Base-by-base conservation (phyloP, 1,140 invertebrate species). In the Panagrolaimus sp. region DNA sequence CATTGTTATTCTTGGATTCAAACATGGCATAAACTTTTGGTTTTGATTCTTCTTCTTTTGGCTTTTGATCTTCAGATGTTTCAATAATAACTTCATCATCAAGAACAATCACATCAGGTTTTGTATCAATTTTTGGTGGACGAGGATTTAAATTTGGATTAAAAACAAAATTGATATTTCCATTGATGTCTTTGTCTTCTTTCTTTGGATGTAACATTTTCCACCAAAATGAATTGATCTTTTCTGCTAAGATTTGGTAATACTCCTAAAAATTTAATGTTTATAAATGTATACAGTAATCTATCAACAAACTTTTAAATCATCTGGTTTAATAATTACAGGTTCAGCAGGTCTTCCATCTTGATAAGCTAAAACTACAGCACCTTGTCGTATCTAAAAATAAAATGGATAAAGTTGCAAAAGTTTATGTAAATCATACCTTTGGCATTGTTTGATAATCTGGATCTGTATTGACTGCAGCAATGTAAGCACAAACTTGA, bases 221-320 rank as follows among this genome's bases (percentile, higher is more conserved):
- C 46, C 69, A 71, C 70, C 70, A 71, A 28, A 71, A 71, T 32
- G 65, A 24, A 68, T 71, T 71, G 3, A 71, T 4, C 4, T 68
- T 71, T n/a, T 48, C 28, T 17, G 26, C 24, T 15, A 71, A 71
- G n/a, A 65, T n/a, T 43, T 64, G 44, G 15, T 65, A 63, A 38
- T 73, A 63, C 8, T 69, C 6, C 68, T 69, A 24, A 69, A 69
- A 21, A 14, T n/a, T n/a, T 17, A 24, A 68, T 14, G 4, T 15
- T 68, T 17, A 28, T 1, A 38, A 24, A 69, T 47, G 21, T 32
- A 38, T 15, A 65, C 17, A 15, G 4, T 1, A 12, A 15, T 46
- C n/a, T 12, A 17, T 8, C 15, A 32, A 70, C 68, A 4, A 32
- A 71, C 68, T 32, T 71, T 43, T 17, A 71, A 65, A 0, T 71